A percentile compares a stretch with the other conserved stretches of the same genome.
phyloP scores from a whole-genome alignment of 2,888 invertebrate species.

The Branchipolynoe longqiensis region DNA sequence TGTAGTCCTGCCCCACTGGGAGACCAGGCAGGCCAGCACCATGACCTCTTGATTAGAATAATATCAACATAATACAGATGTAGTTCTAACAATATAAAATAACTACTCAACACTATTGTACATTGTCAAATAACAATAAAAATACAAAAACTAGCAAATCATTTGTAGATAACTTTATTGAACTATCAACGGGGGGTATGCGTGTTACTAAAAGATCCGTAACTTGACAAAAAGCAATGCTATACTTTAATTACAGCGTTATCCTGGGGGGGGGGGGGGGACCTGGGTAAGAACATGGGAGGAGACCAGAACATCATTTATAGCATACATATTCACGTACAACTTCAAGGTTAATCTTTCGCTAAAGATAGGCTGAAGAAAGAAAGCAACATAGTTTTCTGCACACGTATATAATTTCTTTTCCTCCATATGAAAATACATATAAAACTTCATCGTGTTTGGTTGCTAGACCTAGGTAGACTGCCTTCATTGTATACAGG shows the following conservation, averaged over 20 bases:
- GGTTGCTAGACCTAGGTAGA: conserved; percentile 3
- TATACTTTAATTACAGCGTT: conserved; percentile 42
- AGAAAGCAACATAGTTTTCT: not conserved
- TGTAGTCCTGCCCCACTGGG: too few species aligned
- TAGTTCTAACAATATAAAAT: too few species aligned
- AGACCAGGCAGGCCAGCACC: too few species aligned
- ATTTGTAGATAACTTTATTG: conserved; percentile 50
- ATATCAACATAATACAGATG: too few species aligned
- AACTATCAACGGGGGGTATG: conserved; percentile 56
- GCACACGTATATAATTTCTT: conserved; percentile 24
- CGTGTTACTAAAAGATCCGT: conserved; percentile 50
- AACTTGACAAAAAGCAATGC: conserved; percentile 49
- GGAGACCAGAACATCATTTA: conserved; percentile 37
- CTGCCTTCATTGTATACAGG: conserved; percentile 14
- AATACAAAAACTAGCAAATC: not conserved
- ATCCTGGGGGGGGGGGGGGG: conserved; percentile 5
- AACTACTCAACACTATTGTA: too few species aligned
- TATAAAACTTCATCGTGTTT: conserved; percentile 57
- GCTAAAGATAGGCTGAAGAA: conserved; percentile 19
- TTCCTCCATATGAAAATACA: conserved; percentile 59
- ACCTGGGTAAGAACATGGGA: conserved; percentile 18
- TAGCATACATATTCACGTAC: conserved; percentile 36
- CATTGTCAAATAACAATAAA: not conserved
- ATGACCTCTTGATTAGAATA: too few species aligned
- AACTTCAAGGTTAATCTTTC: not conserved